Percentiles rank a stretch among this genome's conserved stretches.
phyloP scores from a whole-genome alignment of 2,113 vertebrate genomes.

The Mungos mungo region DNA sequence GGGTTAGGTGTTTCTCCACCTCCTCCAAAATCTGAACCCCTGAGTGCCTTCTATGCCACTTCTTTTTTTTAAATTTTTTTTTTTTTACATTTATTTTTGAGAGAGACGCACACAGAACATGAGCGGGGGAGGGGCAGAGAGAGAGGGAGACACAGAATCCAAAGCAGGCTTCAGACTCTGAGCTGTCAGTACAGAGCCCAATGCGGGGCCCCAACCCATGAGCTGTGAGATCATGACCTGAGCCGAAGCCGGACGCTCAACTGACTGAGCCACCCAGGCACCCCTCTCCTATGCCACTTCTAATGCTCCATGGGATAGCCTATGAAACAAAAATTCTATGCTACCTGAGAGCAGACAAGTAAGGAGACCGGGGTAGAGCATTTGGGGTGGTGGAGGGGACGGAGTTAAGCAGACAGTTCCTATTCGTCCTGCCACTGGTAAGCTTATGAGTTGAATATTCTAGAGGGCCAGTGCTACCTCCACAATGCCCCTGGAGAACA shows the following conservation, averaged over 20 bases:
- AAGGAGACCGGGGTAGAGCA: background rate
- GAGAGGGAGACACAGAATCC: too few species aligned
- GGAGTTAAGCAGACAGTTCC: background rate
- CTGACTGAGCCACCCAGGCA: too few species aligned
- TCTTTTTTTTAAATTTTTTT: background rate
- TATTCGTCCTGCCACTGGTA: background rate
- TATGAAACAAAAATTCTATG: background rate
- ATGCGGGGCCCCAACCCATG: too few species aligned
- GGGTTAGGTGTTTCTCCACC: background rate
- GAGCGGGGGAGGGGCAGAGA: too few species aligned
- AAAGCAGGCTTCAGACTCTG: too few species aligned
- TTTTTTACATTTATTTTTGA: too few species aligned
- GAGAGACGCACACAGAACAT: too few species aligned
- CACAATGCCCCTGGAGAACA: background rate
- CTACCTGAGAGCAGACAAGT: background rate
- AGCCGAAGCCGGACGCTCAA: too few species aligned
- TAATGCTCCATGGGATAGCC: background rate
- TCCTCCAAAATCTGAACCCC: background rate
- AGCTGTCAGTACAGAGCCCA: too few species aligned
- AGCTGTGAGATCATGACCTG: too few species aligned
- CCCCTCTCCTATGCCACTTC: background rate
- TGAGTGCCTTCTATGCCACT: background rate
- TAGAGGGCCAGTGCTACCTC: background rate
- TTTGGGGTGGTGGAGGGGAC: background rate
- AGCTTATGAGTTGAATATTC: conserved; percentile 9